Percentiles rank a stretch among this genome's conserved stretches.
These are phyloP conservation scores for Psammodynastes pulverulentus DNA, from an alignment of 2,113 vertebrate genomes.

Conservation along the genomic window DNA sequence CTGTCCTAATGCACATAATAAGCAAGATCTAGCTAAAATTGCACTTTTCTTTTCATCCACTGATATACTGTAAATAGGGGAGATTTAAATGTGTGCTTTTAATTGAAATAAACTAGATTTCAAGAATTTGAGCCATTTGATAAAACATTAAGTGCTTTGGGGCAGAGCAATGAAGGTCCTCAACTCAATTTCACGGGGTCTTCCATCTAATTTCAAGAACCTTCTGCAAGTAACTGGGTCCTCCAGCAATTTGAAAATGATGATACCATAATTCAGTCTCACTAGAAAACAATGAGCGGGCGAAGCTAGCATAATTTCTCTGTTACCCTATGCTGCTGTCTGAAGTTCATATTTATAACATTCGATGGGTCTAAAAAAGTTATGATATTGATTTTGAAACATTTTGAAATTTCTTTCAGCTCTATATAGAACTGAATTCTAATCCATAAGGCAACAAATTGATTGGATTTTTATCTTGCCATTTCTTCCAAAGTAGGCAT, in stretches of 20 bases:
- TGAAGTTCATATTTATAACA: neutral
- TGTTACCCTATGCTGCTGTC: neutral
- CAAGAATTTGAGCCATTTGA: neutral
- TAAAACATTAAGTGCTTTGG: neutral
- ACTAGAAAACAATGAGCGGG: neutral
- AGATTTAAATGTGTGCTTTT: neutral
- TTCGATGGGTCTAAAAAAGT: neutral
- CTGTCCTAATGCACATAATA: neutral
- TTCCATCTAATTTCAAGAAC: neutral
- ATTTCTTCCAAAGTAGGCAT: neutral
- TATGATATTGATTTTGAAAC: neutral
- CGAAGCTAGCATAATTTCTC: neutral
- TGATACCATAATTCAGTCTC: neutral
- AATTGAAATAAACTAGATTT: neutral
- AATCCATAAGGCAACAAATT: neutral
- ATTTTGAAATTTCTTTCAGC: neutral
- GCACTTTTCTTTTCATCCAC: neutral
- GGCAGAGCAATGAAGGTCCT: neutral
- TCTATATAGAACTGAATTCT: neutral
- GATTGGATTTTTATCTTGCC: neutral
- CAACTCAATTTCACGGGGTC: neutral
- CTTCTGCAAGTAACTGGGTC: neutral
- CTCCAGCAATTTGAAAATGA: neutral
- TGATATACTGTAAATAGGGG: neutral
- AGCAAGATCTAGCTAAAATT: neutral